Percentiles rank a stretch among this genome's conserved stretches.
Evolutionary conservation across 1,140 invertebrate species (phyloP).

Genomic region (Belonocnema kinseyi): DNA sequence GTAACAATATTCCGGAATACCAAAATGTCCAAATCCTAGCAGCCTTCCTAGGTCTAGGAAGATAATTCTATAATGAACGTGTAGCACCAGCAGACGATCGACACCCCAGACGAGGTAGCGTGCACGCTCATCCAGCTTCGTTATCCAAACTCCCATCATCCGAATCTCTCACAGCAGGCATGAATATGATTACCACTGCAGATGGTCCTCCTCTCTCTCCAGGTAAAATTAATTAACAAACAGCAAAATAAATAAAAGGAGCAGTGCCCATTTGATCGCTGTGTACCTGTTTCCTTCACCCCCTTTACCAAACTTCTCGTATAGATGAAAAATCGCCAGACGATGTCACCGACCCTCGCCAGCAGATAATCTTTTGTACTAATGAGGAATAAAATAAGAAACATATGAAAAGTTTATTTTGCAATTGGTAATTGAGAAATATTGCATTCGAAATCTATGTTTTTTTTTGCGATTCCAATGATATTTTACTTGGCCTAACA

Average conservation of each 20-base stretch:
- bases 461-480: too few species aligned
- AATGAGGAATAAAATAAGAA: too few species aligned
- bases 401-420: too few species aligned
- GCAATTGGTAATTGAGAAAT: too few species aligned
- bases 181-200: slow-evolving; percentile 58
- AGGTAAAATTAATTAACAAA: slow-evolving; percentile 62
- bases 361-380: too few species aligned
- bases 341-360: too few species aligned
- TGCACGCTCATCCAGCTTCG: slow-evolving; percentile 65
- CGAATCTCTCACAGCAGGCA: slow-evolving; percentile 67
- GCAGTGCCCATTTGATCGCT: too few species aligned
- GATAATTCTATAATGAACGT: slow-evolving; percentile 48
- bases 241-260: background rate
- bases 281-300: too few species aligned
- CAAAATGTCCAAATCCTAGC: slow-evolving; percentile 5
- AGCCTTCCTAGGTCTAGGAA: slow-evolving; percentile 29
- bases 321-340: too few species aligned
- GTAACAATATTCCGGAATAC: background rate
- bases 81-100: slow-evolving; percentile 70
- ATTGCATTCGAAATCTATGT: too few species aligned
- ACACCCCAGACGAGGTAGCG: slow-evolving; percentile 67
- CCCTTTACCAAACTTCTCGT: too few species aligned
- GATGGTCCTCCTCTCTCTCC: slow-evolving; percentile 68
- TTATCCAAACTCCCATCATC: slow-evolving; percentile 72
- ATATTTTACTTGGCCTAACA: too few species aligned